These are phyloP conservation scores for Pardalotus punctatus DNA, from an alignment of 2,113 vertebrate genomes.

Conservation along the genomic window DNA sequence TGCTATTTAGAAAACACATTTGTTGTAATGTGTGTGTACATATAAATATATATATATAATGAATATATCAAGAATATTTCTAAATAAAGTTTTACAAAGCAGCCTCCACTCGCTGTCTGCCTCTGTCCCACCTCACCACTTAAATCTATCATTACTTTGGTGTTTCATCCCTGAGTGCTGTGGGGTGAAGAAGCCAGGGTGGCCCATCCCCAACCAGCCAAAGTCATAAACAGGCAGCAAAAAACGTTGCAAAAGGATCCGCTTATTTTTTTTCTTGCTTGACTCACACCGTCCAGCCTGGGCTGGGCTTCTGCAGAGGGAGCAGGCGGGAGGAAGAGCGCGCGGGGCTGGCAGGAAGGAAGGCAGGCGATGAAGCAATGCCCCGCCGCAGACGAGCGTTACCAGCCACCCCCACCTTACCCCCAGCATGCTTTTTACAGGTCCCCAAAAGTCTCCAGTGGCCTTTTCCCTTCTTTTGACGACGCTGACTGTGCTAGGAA, in stretches of 20 bases:
- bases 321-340: conserved; percentile 9
- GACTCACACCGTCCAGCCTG: neutral
- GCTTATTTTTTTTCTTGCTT: neutral
- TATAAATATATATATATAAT: conserved; percentile 79
- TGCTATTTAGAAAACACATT: conserved; percentile 79
- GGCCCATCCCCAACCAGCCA: neutral
- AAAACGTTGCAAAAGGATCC: neutral
- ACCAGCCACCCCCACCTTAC: accelerated
- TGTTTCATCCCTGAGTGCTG: accelerated
- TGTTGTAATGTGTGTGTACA: conserved; percentile 83
- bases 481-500: neutral
- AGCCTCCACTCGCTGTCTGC: conserved; percentile 9
- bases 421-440: neutral
- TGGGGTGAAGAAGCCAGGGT: accelerated
- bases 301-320: neutral
- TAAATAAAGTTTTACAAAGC: conserved; percentile 85
- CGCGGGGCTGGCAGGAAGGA: conserved; percentile 33
- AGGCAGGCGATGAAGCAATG: conserved; percentile 30
- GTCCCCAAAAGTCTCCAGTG: neutral
- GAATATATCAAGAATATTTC: conserved; percentile 87
- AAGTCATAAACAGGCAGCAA: neutral
- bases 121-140: neutral
- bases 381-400: neutral
- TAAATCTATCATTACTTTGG: accelerated
- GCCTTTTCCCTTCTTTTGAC: neutral